Base-by-base conservation (phyloP, 35 echinoderm and acorn worm species). In the Acanthaster planci region DNA sequence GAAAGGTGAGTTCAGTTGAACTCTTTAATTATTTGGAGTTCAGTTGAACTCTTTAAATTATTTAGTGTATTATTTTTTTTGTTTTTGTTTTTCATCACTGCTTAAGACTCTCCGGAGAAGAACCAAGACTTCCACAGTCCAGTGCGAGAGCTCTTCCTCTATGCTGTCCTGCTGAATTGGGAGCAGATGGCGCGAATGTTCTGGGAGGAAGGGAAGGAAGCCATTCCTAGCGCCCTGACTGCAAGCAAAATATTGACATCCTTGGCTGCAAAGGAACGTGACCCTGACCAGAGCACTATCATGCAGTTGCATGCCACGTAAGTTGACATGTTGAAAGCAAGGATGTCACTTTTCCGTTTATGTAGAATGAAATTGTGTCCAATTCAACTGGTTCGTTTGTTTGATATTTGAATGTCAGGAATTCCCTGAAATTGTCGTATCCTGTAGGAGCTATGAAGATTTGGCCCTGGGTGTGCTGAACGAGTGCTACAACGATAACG, bases 121-220 rank as follows among this genome's bases (percentile, higher is more conserved):
- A 72, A 72, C 26, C 64, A 26, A 38, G 51, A 51, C 38, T 93
- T 93, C 76, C 82, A 88, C 38, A 75, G 88, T 59, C 95, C 95
- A 15, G 76, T 93, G 17, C 34, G 95, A n/a, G 95, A 98, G 77
- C 92, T 98, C 0, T 98, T 98, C 60, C 35, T 98, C 14, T 94
- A 52, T 78, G 79, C 95, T 21, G 55, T 98, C n/a, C 44, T 98
- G 7, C 82, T 85, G 86, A 93, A 93, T 72, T 77, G 88, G 15
- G 59, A 76, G 26, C 91, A 94, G 5, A 98, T 98, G 95, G 92
- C 95, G 6, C 79, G 85, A 17, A 77, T 93, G 27, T 87, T 98
- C 57, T 98, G 95, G 95, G 92, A 98, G 30, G 92, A 91, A 56
- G 81, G 92, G 2, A 92, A 89, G 55, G 95, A 98, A 40, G 89